Evolutionary conservation across 2,797 vertebrate species (phyloP).

Genomic region (Alauda arvensis): DNA sequence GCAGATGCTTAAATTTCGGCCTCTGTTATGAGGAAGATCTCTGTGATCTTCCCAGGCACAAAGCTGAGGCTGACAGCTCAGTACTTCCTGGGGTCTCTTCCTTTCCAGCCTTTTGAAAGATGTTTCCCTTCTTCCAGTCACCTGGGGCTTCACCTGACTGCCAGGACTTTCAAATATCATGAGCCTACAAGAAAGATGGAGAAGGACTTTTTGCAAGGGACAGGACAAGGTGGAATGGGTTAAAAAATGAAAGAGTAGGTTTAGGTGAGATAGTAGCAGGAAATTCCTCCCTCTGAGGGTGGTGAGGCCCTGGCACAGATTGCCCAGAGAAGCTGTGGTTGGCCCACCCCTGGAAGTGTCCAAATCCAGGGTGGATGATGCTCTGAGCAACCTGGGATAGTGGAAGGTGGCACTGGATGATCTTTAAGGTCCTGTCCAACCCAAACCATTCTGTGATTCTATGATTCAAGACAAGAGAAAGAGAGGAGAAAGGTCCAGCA

Average conservation of each 20-base stretch:
- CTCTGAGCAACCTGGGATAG: not conserved
- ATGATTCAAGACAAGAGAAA: not conserved
- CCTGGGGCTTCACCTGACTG: not conserved
- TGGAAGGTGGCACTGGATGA: not conserved
- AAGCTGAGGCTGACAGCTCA: not conserved
- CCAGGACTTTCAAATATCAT: not conserved
- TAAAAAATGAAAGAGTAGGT: not conserved
- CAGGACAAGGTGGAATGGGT: not conserved
- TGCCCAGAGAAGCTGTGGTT: not conserved
- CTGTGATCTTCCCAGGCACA: not conserved
- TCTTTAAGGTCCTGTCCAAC: not conserved
- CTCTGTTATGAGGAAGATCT: not conserved
- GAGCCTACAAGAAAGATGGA: not conserved
- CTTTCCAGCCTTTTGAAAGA: not conserved
- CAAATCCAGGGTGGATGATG: not conserved
- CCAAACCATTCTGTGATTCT: not conserved
- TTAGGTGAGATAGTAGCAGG: not conserved
- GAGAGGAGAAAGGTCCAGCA: not conserved
- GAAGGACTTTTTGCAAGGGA: not conserved
- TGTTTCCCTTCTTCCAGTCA: not conserved
- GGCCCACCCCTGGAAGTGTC: not conserved
- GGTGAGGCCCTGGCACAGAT: not conserved
- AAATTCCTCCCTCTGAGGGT: not conserved
- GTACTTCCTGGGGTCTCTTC: not conserved
- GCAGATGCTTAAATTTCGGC: not conserved